Evolutionary conservation across 2,888 invertebrate genomes (phyloP), one percentile per base, ranked within the genome.

Genomic region (Andrena praecox): DNA sequence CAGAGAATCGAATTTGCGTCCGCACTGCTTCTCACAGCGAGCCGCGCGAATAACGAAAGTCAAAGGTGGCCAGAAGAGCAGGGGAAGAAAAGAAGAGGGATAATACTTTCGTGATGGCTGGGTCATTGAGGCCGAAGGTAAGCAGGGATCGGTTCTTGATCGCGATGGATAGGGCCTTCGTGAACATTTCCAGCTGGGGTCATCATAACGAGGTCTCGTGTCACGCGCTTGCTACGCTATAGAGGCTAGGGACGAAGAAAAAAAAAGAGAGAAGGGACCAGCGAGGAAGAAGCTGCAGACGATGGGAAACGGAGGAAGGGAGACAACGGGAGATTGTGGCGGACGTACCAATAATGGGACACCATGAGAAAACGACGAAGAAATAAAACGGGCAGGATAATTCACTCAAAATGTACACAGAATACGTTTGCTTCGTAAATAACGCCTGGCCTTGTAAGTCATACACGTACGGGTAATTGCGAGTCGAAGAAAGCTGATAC

Each of bases 201-300:
- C 91, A 90, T 91, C 91, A 89, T 91, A 91, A 91, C 91, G 91
- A 91, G 91, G 90, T 89, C 89, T 88, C 84, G 85, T 90, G 89
- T 91, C 89, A 87, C 88, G 86, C 87, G 89, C 77, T 83, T 73
- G 67, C 77, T 78, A 74, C 59, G 48, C 31, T 66, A 64, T 75
- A 52, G 48, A 20, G 4, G 42, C 29, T 20, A 29, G 75, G 29
- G 54, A 50, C 67, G 62, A 73, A 67, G 59, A 63, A 62, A 59
- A 27, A 50, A 52, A 20, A 63, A 35, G 29, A 56, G 52, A 27
- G 50, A 10, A 42, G 29, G 29, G 64, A 63, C 20, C 24, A 27
- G 54, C 62, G 35, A 20, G 6, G 50, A 35, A 42, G 48, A 33
- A 63, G 31, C 48, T 20, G 29, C 56, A 33, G 50, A 12, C n/a